A percentile compares a stretch with the other conserved stretches of the same genome.
These are phyloP conservation scores for Crax fasciolata DNA, from an alignment of 2,797 vertebrate genomes.

Conservation along the genomic window DNA sequence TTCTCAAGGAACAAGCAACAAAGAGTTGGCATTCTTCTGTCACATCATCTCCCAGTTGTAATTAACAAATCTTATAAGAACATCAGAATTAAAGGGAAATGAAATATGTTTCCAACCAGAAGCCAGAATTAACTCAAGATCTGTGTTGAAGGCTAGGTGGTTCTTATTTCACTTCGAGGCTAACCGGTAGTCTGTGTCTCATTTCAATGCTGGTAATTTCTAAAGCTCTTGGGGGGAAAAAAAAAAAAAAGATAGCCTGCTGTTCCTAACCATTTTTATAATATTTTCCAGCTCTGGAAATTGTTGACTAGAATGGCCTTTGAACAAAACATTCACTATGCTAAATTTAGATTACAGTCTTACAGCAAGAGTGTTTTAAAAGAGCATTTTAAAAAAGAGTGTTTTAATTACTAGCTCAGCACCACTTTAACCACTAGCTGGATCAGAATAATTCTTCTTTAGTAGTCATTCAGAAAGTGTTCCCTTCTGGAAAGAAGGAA, in stretches of 20 bases:
- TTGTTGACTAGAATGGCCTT: constrained; percentile 57
- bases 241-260: constrained; percentile 65
- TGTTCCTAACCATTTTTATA: constrained; percentile 69
- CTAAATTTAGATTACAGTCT: constrained; percentile 62
- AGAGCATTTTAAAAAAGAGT: background rate
- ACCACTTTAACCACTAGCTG: constrained; percentile 4
- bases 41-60: constrained; percentile 1
- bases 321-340: constrained; percentile 65
- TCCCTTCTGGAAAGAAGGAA: constrained; percentile 6
- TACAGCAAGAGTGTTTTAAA: constrained; percentile 47
- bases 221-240: constrained; percentile 63
- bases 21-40: background rate
- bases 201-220: constrained; percentile 76
- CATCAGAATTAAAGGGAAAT: constrained; percentile 24
- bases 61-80: background rate
- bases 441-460: background rate
- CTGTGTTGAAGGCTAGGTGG: constrained; percentile 26
- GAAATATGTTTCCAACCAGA: constrained; percentile 62
- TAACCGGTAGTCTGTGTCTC: constrained; percentile 47
- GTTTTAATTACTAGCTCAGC: constrained; percentile 9
- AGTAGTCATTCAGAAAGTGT: background rate
- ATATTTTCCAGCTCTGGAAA: constrained; percentile 77
- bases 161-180: constrained; percentile 71
- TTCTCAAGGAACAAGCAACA: background rate
- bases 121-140: constrained; percentile 68